Percentiles rank a stretch among this genome's conserved stretches.
Evolutionary conservation across 30 jellyfish, hydroid and myxozoan genomes (phyloP).

Genomic region (Nemopilema nomurai): DNA sequence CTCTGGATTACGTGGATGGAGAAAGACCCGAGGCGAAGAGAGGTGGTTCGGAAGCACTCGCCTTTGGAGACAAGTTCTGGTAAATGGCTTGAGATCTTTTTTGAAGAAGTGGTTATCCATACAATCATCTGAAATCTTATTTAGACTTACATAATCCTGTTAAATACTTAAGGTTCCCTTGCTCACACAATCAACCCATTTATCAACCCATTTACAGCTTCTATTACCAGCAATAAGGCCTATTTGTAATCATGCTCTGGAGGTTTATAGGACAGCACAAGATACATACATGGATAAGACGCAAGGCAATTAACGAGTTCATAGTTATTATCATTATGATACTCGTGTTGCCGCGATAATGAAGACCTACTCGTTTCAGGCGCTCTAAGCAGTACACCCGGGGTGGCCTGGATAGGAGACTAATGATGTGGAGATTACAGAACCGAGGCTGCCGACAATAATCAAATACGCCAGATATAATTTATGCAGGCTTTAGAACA

Average conservation of each 20-base stretch:
- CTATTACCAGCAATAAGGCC: not conserved
- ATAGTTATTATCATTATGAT: too few relatives aligned
- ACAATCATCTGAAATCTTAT: slow-evolving; percentile 8
- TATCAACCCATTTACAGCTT: too few relatives aligned
- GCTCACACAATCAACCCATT: not conserved
- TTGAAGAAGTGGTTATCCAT: slow-evolving; percentile 10
- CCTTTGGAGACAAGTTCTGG: not conserved
- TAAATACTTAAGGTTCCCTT: not conserved
- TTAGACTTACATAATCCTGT: slow-evolving; percentile 6
- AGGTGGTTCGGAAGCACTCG: not conserved
- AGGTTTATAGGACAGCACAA: not conserved
- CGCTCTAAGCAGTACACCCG: too few relatives aligned
- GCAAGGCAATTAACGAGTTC: too few relatives aligned
- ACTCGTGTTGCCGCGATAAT: too few relatives aligned
- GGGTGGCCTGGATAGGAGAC: too few relatives aligned
- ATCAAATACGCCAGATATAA: too few relatives aligned
- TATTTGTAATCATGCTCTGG: not conserved
- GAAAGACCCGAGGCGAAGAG: not conserved
- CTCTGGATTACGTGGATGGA: not conserved
- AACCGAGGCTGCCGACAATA: too few relatives aligned
- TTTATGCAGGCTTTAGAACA: too few relatives aligned
- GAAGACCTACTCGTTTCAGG: too few relatives aligned
- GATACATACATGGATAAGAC: too few relatives aligned
- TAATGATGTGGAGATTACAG: too few relatives aligned
- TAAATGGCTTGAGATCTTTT: not conserved